Evolutionary conservation across 1,140 invertebrate species (phyloP), one percentile per base, ranked within the genome.

Genomic region (Dermatophagoides farinae): DNA sequence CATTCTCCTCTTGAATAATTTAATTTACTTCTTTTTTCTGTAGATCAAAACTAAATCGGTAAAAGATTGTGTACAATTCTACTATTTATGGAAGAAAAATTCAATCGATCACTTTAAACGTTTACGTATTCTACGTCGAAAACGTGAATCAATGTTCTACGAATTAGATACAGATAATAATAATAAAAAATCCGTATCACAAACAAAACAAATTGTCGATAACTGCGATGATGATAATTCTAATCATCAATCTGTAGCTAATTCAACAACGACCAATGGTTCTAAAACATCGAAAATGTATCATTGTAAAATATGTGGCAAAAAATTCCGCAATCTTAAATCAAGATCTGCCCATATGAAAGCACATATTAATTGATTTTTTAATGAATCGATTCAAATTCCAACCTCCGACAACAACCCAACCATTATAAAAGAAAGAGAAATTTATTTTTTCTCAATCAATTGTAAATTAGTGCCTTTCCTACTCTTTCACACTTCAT

Each of bases 281-380:
- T 38, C 23, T 16, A 67, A 72, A 39, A 50, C 65, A 58, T 44
- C 66, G 18, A 75, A 76, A 61, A 71, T 79, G 68, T 83, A 85
- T 75, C 88, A 89, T 68, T 95, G 90, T 81, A 90, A 89, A 79
- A 83, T 93, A 72, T 95, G 90, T 83, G 88, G 88, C 79, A 92
- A 91, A 79, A 82, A 92, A 74, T 96, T 95, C 80, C 83, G 82
- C 75, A 95, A 95, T 81, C 87, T 95, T 67, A 93, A 93, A 79
- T 93, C 88, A 78, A 82, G 90, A 75, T 93, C 88, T 78, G 89
- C 90, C 59, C 90, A 96, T 76, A 96, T 95, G 90, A 95, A 95
- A 77, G 91, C 88, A 63, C 90, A 96, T 77, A 62, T 67, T 18
- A 55, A 31, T 39, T 6, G n/a, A 14, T 18, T 18, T 6, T 6